phyloP scores from a whole-genome alignment of 2,113 vertebrate genomes.

The Eudorcas thomsonii region DNA sequence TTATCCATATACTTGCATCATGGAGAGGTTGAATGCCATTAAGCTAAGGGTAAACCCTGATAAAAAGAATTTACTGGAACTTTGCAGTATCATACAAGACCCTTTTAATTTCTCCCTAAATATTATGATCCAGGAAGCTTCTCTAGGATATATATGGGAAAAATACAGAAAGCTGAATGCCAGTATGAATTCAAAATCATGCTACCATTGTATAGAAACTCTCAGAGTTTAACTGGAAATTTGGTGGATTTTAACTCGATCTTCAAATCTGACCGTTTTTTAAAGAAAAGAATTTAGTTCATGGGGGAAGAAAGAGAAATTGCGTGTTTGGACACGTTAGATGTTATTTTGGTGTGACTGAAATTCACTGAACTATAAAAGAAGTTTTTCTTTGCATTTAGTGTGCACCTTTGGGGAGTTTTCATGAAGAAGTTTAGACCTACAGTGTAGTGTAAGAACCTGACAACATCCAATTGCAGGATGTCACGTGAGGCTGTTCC shows the following conservation, averaged over 20 bases:
- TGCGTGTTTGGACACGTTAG: background rate
- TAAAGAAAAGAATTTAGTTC: conserved; percentile 10
- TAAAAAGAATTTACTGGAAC: conserved; percentile 49
- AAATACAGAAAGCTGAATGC: conserved; percentile 44
- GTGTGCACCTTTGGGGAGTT: background rate
- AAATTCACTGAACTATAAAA: conserved; percentile 18
- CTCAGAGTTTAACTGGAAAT: conserved; percentile 8
- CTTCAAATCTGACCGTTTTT: background rate
- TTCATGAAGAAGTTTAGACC: background rate
- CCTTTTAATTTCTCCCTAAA: conserved; percentile 68
- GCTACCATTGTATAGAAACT: background rate
- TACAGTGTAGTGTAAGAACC: background rate
- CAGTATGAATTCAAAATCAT: conserved; percentile 44
- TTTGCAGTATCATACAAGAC: conserved; percentile 59
- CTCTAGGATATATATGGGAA: conserved; percentile 19
- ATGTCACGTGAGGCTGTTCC: background rate
- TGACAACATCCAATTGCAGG: background rate
- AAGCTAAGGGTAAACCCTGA: conserved; percentile 51
- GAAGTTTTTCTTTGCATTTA: background rate
- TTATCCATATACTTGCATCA: background rate
- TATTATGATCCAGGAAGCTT: conserved; percentile 42
- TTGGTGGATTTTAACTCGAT: conserved; percentile 31
- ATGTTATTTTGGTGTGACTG: background rate
- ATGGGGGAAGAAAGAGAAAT: background rate
- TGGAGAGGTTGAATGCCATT: conserved; percentile 19